Percentiles rank a stretch among this genome's conserved stretches.
Conservation (phyloP, 2,888 invertebrate genomes). For the Perizoma affinitatum region DNA sequence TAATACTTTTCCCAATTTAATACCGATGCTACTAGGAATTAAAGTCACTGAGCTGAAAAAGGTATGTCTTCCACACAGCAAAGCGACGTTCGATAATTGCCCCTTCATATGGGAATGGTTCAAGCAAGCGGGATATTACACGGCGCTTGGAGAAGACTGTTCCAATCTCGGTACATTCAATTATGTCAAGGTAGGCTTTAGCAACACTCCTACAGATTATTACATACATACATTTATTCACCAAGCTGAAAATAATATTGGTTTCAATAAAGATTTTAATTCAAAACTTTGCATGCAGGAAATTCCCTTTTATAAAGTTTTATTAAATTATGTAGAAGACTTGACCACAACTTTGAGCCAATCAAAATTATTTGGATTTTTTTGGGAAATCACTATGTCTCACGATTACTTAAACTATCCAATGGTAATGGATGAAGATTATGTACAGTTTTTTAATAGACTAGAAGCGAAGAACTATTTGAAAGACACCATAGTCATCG, state of each 20-base stretch:
- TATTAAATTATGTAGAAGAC: slow-evolving; percentile 88
- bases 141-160: slow-evolving; percentile 93
- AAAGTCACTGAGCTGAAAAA: slow-evolving; percentile 85
- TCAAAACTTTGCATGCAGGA: slow-evolving; percentile 88
- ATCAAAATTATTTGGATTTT: slow-evolving; percentile 90
- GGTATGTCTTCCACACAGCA: slow-evolving; percentile 85
- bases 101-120: slow-evolving; percentile 94
- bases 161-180: slow-evolving; percentile 91
- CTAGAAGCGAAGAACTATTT: slow-evolving; percentile 81
- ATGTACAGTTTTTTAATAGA: slow-evolving; percentile 83
- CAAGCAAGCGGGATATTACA: slow-evolving; percentile 88
- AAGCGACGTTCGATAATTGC: slow-evolving; percentile 90
- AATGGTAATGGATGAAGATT: slow-evolving; percentile 87
- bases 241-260: slow-evolving; percentile 87
- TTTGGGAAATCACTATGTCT: slow-evolving; percentile 92
- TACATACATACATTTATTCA: slow-evolving; percentile 90
- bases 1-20: slow-evolving; percentile 96
- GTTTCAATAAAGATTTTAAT: slow-evolving; percentile 86
- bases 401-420: slow-evolving; percentile 94
- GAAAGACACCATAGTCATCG: slow-evolving; percentile 87
- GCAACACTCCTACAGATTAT: slow-evolving; percentile 91
- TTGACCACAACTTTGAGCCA: slow-evolving; percentile 84
- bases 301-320: slow-evolving; percentile 87
- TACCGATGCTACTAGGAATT: slow-evolving; percentile 91
- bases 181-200: slow-evolving; percentile 90